phyloP scores from a whole-genome alignment of 2,113 vertebrate species.

The Circaetus gallicus region DNA sequence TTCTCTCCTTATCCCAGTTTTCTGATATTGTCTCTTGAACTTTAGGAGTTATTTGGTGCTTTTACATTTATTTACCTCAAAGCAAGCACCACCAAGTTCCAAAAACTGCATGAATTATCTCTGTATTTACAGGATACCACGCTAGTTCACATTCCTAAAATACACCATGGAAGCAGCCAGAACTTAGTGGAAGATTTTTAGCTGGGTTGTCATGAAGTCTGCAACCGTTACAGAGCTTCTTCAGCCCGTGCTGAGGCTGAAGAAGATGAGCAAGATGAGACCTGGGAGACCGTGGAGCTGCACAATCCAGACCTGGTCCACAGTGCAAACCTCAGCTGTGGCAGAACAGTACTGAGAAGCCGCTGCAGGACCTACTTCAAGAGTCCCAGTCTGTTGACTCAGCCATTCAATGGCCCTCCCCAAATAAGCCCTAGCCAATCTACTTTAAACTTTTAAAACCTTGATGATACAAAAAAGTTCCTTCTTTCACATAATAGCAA shows the following conservation, averaged over 20 bases:
- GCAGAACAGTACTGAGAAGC: not conserved
- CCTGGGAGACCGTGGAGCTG: rapidly evolving
- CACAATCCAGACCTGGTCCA: not conserved
- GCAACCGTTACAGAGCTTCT: not conserved
- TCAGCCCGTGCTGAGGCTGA: not conserved
- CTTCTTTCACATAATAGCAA: not conserved
- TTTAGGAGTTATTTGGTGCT: not conserved
- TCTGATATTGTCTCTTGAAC: not conserved
- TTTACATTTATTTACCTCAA: not conserved
- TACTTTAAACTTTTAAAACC: not conserved
- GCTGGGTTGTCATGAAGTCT: not conserved
- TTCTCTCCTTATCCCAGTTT: not conserved
- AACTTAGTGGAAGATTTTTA: not conserved
- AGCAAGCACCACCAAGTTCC: not conserved
- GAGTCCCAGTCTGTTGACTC: not conserved
- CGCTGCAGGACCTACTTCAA: not conserved
- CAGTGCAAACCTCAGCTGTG: rapidly evolving
- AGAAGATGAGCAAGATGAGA: not conserved
- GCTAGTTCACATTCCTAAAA: not conserved
- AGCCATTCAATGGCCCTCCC: not conserved
- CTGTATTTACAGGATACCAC: not conserved
- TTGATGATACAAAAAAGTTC: not conserved
- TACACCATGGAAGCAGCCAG: not conserved
- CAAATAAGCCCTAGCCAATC: not conserved
- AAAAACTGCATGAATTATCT: not conserved